Conservation (phyloP, 30 jellyfish, hydroid and myxozoan species). For the Aurelia coerulea region DNA sequence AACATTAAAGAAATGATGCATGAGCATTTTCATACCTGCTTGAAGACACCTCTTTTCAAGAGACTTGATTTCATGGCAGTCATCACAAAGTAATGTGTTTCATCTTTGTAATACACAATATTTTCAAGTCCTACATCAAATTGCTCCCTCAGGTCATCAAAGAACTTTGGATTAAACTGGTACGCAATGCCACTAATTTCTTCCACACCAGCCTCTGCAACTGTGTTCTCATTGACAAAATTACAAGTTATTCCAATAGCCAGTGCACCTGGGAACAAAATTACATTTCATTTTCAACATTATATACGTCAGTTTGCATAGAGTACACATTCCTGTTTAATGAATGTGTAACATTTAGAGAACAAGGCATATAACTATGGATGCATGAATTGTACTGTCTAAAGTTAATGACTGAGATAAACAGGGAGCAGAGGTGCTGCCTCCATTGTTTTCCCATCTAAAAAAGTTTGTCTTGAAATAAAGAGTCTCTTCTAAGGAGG, state of each 20-base stretch:
- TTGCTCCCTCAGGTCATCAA: constrained; percentile 76
- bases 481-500: no score
- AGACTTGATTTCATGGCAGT: constrained; percentile 92
- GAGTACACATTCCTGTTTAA: no score
- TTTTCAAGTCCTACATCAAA: constrained; percentile 92
- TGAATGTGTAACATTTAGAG: no score
- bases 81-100: constrained; percentile 98
- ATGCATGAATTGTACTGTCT: no score
- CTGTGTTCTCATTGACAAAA: constrained; percentile 90
- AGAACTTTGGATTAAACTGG: constrained; percentile 90
- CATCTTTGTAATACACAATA: constrained; percentile 96
- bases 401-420: no score
- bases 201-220: constrained; percentile 93
- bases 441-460: no score
- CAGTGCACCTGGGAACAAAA: constrained; percentile 78
- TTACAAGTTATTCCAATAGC: constrained; percentile 99
- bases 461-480: no score
- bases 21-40: constrained; percentile 59
- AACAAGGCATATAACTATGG: no score
- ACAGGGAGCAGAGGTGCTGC: no score
- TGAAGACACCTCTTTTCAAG: constrained; percentile 76
- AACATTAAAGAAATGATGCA: no score
- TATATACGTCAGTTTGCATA: no score
- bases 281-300: no score
- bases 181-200: constrained; percentile 99